phyloP scores from a whole-genome alignment of 1,140 invertebrate genomes.

The Heterodera schachtii region DNA sequence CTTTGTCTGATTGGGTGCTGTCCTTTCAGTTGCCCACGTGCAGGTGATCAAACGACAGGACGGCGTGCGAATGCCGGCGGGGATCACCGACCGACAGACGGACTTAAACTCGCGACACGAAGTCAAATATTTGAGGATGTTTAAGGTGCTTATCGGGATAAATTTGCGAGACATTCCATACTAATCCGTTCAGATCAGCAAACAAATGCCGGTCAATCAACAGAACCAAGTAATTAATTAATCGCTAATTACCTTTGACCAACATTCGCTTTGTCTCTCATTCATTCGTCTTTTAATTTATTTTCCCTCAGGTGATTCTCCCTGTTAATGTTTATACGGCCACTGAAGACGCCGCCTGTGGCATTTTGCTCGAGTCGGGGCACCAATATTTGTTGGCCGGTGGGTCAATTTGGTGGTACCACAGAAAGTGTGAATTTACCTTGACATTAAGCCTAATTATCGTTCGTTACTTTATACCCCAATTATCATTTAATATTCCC shows the following conservation, averaged over 20 bases:
- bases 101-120: slow-evolving; percentile 20
- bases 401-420: neutral
- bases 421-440: neutral
- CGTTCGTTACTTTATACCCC: no score
- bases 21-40: slow-evolving; percentile 29
- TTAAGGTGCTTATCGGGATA: slow-evolving; percentile 12
- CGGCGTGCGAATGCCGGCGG: slow-evolving; percentile 25
- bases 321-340: slow-evolving; percentile 26
- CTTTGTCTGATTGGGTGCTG: neutral
- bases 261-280: no score
- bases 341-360: slow-evolving; percentile 28
- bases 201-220: slow-evolving; percentile 16
- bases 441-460: no score
- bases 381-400: slow-evolving; percentile 35
- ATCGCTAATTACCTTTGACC: no score
- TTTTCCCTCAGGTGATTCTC: slow-evolving; percentile 10
- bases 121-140: slow-evolving; percentile 27
- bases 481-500: no score
- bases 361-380: slow-evolving; percentile 30
- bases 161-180: no score
- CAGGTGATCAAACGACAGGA: slow-evolving; percentile 21
- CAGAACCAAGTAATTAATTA: slow-evolving; percentile 17
- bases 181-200: slow-evolving; percentile 19
- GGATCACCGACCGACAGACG: slow-evolving; percentile 27
- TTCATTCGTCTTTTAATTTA: neutral